Evolutionary conservation across 2,888 invertebrate genomes (phyloP).

Genomic region (Neoascia interrupta): DNA sequence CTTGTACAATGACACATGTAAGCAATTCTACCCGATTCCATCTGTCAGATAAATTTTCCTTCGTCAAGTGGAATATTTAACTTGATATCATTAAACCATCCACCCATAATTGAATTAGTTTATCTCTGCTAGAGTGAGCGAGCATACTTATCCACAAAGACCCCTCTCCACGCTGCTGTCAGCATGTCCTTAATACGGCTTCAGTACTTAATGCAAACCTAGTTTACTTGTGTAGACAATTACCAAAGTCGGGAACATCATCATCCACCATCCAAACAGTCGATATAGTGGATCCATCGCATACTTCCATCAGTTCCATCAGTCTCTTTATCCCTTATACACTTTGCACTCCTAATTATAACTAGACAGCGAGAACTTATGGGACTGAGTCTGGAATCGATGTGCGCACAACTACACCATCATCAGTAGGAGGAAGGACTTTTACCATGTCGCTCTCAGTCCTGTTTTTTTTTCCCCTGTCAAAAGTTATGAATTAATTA

Average conservation of each 20-base stretch:
- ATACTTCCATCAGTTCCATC: slow-evolving; percentile 1
- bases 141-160: too few relatives aligned
- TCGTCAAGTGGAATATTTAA: slow-evolving; percentile 36
- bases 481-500: slow-evolving; percentile 69
- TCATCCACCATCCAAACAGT: slow-evolving; percentile 5
- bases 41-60: too few relatives aligned
- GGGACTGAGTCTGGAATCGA: slow-evolving; percentile 36
- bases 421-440: background rate
- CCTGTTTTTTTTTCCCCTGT: slow-evolving; percentile 16
- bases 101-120: slow-evolving; percentile 43
- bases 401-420: slow-evolving; percentile 18
- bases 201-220: slow-evolving; percentile 43
- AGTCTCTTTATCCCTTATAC: slow-evolving; percentile 1
- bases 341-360: slow-evolving; percentile 59
- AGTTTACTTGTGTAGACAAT: slow-evolving; percentile 51
- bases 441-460: background rate
- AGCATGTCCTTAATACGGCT: slow-evolving; percentile 26
- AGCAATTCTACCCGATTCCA: too few relatives aligned
- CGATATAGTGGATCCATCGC: background rate
- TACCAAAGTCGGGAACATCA: slow-evolving; percentile 31
- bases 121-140: slow-evolving; percentile 17
- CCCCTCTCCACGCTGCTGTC: slow-evolving; percentile 15
- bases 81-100: slow-evolving; percentile 11
- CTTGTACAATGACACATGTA: too few relatives aligned
- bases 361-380: slow-evolving; percentile 51